Evolutionary conservation across 1,140 invertebrate genomes (phyloP).

Genomic region (Diorhabda carinulata): DNA sequence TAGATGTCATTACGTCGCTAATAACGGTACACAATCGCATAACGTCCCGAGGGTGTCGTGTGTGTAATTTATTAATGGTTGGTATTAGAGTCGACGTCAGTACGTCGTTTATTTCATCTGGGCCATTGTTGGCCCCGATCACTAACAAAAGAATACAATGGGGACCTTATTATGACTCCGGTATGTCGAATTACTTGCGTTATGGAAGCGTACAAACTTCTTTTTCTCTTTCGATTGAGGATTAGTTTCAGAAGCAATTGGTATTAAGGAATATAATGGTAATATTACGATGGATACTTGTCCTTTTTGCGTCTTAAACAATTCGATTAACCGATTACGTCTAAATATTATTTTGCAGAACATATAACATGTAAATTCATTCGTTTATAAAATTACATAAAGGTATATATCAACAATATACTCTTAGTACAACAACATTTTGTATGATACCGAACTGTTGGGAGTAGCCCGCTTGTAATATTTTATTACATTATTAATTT

Average conservation of each 20-base stretch:
- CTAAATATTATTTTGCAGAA: too few relatives aligned
- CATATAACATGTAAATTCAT: too few relatives aligned
- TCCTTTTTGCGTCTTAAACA: too few relatives aligned
- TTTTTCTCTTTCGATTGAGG: neutral
- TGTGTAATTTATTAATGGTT: slow-evolving; percentile 48
- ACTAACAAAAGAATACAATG: slow-evolving; percentile 38
- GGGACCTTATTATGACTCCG: slow-evolving; percentile 27
- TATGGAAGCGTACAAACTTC: slow-evolving; percentile 7
- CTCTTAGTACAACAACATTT: too few relatives aligned
- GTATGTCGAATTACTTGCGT: slow-evolving; percentile 21
- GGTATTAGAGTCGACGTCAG: slow-evolving; percentile 41
- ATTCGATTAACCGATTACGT: too few relatives aligned
- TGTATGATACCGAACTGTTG: too few relatives aligned
- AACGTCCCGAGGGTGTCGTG: slow-evolving; percentile 45
- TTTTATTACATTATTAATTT: too few relatives aligned
- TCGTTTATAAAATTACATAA: too few relatives aligned
- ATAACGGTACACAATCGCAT: slow-evolving; percentile 47
- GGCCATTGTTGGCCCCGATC: slow-evolving; percentile 27
- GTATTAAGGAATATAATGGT: neutral
- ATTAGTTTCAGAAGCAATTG: neutral
- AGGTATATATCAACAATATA: too few relatives aligned
- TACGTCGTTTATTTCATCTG: slow-evolving; percentile 27
- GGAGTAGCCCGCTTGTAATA: too few relatives aligned
- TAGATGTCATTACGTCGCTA: slow-evolving; percentile 46
- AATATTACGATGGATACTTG: neutral